phyloP scores from a whole-genome alignment of 2,888 invertebrate genomes.

The Oxyteleia sp. region DNA sequence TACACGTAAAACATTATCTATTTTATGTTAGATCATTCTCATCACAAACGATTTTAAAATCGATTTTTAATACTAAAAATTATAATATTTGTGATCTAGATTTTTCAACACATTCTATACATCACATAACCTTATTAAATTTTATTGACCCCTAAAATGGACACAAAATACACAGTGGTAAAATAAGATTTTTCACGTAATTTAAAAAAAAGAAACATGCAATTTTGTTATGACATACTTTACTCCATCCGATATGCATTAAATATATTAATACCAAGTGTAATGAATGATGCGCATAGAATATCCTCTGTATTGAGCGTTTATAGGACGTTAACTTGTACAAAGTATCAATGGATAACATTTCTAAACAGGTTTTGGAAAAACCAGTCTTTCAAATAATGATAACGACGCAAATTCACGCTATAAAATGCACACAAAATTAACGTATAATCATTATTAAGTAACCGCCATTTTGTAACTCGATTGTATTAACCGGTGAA shows the following conservation, averaged over 20 bases:
- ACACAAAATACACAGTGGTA: no score
- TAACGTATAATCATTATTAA: background rate
- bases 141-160: no score
- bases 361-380: conserved; percentile 28
- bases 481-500: no score
- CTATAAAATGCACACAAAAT: conserved; percentile 14
- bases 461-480: conserved; percentile 11
- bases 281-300: conserved; percentile 28
- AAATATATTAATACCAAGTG: conserved; percentile 36
- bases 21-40: no score
- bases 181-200: no score
- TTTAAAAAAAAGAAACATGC: no score
- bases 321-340: conserved; percentile 36
- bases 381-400: conserved; percentile 7
- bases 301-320: conserved; percentile 23
- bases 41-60: no score
- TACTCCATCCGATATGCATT: conserved; percentile 7
- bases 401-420: background rate
- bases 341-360: conserved; percentile 32
- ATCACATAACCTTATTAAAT: no score
- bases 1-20: no score
- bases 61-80: no score
- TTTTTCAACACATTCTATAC: no score
- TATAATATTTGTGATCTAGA: no score
- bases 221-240: conserved; percentile 28